phyloP scores from a whole-genome alignment of 2,888 invertebrate genomes.

The Idaea straminata region DNA sequence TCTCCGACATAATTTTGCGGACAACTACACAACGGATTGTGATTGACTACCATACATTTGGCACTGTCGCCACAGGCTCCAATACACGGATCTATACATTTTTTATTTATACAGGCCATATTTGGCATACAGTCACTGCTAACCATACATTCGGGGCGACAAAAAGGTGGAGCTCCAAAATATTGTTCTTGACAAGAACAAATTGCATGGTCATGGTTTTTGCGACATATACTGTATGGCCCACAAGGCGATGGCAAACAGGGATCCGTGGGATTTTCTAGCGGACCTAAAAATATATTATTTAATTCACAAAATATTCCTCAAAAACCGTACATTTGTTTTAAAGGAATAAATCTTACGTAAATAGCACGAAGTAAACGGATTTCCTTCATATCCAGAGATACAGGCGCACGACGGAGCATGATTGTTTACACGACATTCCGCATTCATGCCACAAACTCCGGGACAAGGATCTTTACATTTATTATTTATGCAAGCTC shows the following conservation, averaged over 20 bases:
- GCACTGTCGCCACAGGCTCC: constrained; percentile 92
- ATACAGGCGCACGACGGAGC: constrained; percentile 88
- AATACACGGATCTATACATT: constrained; percentile 90
- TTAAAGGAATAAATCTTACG: constrained; percentile 44
- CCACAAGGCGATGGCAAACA: constrained; percentile 87
- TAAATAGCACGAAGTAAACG: constrained; percentile 86
- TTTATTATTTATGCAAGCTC: constrained; percentile 90
- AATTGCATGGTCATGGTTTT: constrained; percentile 86
- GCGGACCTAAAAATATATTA: constrained; percentile 51
- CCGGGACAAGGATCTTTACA: constrained; percentile 91
- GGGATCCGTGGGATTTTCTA: constrained; percentile 71
- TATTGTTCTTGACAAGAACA: constrained; percentile 90
- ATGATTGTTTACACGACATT: constrained; percentile 91
- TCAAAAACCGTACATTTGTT: background rate
- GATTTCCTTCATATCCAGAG: constrained; percentile 88
- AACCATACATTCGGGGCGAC: constrained; percentile 90
- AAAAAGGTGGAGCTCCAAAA: constrained; percentile 88
- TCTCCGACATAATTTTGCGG: constrained; percentile 87
- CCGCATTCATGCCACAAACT: constrained; percentile 90
- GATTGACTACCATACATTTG: constrained; percentile 90
- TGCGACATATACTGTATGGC: constrained; percentile 88
- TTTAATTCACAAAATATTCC: constrained; percentile 4
- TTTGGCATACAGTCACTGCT: constrained; percentile 91
- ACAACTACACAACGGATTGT: constrained; percentile 92
- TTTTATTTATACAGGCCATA: constrained; percentile 88